Evolutionary conservation across 2,888 invertebrate species (phyloP).

Genomic region (Spicauda simplicius): DNA sequence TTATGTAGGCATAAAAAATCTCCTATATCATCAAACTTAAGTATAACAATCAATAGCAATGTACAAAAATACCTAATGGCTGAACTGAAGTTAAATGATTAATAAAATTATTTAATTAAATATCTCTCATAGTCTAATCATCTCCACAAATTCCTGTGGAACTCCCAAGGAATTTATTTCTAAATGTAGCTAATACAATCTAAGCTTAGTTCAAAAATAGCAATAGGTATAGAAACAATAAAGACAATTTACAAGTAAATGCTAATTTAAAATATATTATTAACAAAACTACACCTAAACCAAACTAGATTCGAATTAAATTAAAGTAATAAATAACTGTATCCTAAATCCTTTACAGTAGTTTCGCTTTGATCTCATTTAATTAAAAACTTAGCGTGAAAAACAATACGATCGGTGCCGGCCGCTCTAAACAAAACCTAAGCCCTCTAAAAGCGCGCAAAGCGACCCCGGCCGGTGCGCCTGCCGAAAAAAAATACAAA

Average conservation of each 20-base stretch:
- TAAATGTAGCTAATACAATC: not conserved
- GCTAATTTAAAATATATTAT: not conserved
- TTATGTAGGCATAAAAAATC: not conserved
- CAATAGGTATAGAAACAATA: not conserved
- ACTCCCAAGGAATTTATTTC: slow-evolving; percentile 1
- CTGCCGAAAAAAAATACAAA: slow-evolving; percentile 53
- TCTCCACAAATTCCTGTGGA: slow-evolving; percentile 13
- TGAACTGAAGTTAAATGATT: not conserved
- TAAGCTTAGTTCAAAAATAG: not conserved
- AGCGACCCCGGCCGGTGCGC: slow-evolving; percentile 38
- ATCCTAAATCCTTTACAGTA: slow-evolving; percentile 18
- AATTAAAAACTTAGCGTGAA: slow-evolving; percentile 34
- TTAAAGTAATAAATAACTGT: slow-evolving; percentile 13
- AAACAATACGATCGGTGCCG: slow-evolving; percentile 31
- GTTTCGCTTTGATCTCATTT: slow-evolving; percentile 32
- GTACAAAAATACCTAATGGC: not conserved
- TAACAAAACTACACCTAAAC: not conserved
- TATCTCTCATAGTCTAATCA: slow-evolving; percentile 4
- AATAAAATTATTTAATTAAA: slow-evolving; percentile 11
- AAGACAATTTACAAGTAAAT: not conserved
- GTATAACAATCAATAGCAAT: not conserved
- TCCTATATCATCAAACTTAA: not conserved
- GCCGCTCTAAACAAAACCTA: slow-evolving; percentile 45
- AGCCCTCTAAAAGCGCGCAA: slow-evolving; percentile 45
- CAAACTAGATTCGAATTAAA: not conserved